Conservation (phyloP, 35 echinoderm and acorn worm species). For the Lytechinus variegatus region DNA sequence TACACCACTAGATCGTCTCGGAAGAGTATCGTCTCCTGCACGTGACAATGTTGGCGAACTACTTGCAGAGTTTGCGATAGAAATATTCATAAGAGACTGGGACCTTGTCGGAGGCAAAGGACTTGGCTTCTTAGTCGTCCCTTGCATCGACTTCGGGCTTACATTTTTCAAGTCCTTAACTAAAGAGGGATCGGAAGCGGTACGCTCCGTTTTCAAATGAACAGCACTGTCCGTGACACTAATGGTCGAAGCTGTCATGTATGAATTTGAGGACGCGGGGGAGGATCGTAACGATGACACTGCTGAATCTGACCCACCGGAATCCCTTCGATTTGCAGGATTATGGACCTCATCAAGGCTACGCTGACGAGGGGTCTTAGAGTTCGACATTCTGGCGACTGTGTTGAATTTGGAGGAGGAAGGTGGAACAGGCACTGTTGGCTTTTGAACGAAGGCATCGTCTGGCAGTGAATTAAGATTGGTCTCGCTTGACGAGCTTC, state of each 20-base stretch:
- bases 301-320: conserved; percentile 72
- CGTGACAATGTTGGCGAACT: background rate
- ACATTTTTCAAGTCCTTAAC: conserved; percentile 24
- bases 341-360: conserved; percentile 31
- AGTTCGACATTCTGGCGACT: conserved; percentile 67
- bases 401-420: conserved; percentile 57
- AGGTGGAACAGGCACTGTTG: conserved; percentile 37
- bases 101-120: conserved; percentile 43
- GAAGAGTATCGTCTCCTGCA: background rate
- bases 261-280: conserved; percentile 77
- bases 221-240: conserved; percentile 80
- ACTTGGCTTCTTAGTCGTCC: conserved; percentile 33
- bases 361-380: conserved; percentile 42
- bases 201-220: conserved; percentile 62
- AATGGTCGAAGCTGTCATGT: conserved; percentile 60
- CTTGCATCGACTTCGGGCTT: conserved; percentile 14
- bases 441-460: conserved; percentile 32
- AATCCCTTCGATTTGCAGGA: conserved; percentile 56
- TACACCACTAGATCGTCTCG: conserved; percentile 29
- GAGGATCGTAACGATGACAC: conserved; percentile 73
- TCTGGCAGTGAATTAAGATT: conserved; percentile 33
- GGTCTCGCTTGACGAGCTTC: conserved; percentile 23
- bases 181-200: conserved; percentile 43
- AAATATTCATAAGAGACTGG: conserved; percentile 25
- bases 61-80: background rate